Evolutionary conservation across 2,113 vertebrate genomes (phyloP), one percentile per base, ranked within the genome.

Genomic region (Menidia beryllina): DNA sequence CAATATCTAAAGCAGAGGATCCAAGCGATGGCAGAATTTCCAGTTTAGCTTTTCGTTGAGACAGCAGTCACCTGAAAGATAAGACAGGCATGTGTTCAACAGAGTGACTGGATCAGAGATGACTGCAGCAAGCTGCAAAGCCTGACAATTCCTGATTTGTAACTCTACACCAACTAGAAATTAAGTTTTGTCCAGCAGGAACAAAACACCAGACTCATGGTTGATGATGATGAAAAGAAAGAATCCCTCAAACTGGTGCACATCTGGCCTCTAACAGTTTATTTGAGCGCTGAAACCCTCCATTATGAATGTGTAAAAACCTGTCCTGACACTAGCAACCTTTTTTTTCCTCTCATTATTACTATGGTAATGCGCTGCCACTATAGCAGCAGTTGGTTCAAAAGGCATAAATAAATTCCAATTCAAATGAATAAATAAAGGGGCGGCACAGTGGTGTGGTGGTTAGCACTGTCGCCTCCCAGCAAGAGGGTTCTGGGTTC

Each of bases 291-390:
- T 20, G 26, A 27, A 71, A 59, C 14, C 50, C 75, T 36, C 51
- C 45, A 50, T 69, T 79, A 50, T 20, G 65, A 34, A 30, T 43
- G 5, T 24, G 52, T 38, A 13, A 20, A 69, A 45, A 78, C 65
- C 56, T 45, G 55, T 84, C 75, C 87, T 85, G 86, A 87, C 86
- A 79, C 71, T 10, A 34, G 72, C 84, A 88, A 86, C 83, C 79
- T 86, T 78, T 79, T 67, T 47, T 49, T 54, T 77, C n/a, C 65
- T 83, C 73, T 89, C 63, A 81, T 88, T 83, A 86, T 88, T 84
- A 69, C 83, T 63, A 83, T 90, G 84, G 65, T 85, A 87, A 89
- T 88, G 83, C 76, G 72, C 74, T 79, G 70, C 75, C 75, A 79
- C 68, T 57, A 70, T 77, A 53, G 79, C 73, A 61, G 64, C 27